phyloP scores from a whole-genome alignment of 2,888 invertebrate species.

The Flabesymbios commensalis region DNA sequence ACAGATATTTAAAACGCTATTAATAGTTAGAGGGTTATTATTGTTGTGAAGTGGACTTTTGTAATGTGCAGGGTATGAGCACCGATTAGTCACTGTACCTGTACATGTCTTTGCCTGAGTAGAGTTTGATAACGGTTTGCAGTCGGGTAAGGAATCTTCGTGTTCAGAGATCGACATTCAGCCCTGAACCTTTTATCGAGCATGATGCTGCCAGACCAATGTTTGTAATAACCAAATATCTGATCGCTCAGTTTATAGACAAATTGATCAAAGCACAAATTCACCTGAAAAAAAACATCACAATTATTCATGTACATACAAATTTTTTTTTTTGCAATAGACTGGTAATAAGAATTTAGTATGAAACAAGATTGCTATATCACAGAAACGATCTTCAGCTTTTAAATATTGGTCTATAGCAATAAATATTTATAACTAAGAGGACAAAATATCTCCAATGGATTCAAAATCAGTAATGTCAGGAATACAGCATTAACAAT shows the following conservation, averaged over 20 bases:
- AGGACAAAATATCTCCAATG: no score
- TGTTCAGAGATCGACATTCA: conserved; percentile 89
- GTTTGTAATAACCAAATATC: conserved; percentile 97
- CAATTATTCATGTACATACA: conserved; percentile 1
- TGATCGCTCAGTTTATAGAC: conserved; percentile 98
- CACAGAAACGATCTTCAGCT: no score
- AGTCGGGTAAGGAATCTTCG: conserved; percentile 69
- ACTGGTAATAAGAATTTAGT: background rate
- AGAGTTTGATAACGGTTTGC: conserved; percentile 94
- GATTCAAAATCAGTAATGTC: no score
- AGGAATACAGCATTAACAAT: no score
- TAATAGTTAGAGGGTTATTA: no score
- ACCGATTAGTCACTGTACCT: no score
- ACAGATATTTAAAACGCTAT: no score
- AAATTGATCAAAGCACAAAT: conserved; percentile 98
- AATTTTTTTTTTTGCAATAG: background rate
- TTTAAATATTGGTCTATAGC: no score
- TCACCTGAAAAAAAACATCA: conserved; percentile 68
- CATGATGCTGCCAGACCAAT: conserved; percentile 91
- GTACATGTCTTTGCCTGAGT: conserved; percentile 92
- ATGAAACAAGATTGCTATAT: no score
- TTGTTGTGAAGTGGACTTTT: no score
- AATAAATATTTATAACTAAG: no score
- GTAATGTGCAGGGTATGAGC: no score
- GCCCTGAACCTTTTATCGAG: conserved; percentile 96